Evolutionary conservation across 2,888 invertebrate species (phyloP).

Genomic region (Eupithecia exiguata): DNA sequence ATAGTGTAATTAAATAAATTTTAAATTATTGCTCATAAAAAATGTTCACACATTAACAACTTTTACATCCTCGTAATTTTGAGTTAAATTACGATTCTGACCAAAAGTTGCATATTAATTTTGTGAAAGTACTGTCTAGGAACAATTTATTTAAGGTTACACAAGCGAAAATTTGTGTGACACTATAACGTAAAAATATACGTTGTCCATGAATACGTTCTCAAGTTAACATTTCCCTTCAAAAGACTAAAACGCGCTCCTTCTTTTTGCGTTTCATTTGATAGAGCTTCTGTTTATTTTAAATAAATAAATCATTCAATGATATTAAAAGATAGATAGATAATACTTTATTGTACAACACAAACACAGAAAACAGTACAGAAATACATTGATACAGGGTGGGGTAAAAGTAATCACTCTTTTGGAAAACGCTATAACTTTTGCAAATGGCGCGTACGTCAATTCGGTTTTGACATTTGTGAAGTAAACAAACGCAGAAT

Average conservation of each 20-base stretch:
- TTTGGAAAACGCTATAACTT: too few species aligned
- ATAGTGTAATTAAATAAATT: neutral
- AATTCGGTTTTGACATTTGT: too few species aligned
- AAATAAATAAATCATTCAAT: neutral
- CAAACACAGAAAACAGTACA: too few species aligned
- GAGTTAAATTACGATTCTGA: constrained; percentile 23
- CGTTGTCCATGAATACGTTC: neutral
- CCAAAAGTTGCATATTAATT: constrained; percentile 19
- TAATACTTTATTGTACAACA: too few species aligned
- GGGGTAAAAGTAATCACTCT: too few species aligned
- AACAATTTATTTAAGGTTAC: constrained; percentile 25
- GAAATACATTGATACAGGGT: too few species aligned
- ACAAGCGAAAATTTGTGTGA: constrained; percentile 1
- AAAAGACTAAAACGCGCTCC: constrained; percentile 6
- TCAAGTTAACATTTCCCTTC: neutral
- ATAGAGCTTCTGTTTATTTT: neutral
- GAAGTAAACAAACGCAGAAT: too few species aligned
- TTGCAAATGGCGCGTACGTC: too few species aligned
- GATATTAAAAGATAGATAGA: neutral
- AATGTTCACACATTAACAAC: constrained; percentile 28
- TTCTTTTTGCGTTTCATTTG: neutral
- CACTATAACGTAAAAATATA: neutral
- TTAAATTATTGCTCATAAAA: neutral
- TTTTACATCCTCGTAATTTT: constrained; percentile 21
- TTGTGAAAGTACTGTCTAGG: constrained; percentile 24